Conservation (phyloP, 2,888 invertebrate species). For the Antitype chi region DNA sequence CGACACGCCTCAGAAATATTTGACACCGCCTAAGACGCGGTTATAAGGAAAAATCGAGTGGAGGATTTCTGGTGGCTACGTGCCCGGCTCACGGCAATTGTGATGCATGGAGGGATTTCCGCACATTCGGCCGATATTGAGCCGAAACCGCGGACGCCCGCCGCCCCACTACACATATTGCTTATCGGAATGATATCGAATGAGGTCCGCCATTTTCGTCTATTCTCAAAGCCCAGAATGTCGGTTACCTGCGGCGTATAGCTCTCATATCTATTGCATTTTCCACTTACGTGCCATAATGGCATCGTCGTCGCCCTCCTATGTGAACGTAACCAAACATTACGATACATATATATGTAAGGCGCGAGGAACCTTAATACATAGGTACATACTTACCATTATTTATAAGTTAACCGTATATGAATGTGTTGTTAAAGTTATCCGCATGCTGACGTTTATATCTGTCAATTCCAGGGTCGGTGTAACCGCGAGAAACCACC, state of each 20-base stretch:
- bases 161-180: conserved; percentile 80
- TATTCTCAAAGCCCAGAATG: conserved; percentile 76
- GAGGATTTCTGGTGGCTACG: conserved; percentile 83
- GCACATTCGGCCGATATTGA: conserved; percentile 82
- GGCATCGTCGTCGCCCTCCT: conserved; percentile 32
- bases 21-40: conserved; percentile 83
- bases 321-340: conserved; percentile 50
- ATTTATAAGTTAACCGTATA: conserved; percentile 27
- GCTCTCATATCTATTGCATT: conserved; percentile 77
- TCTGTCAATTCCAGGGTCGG: conserved; percentile 95
- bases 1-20: conserved; percentile 83
- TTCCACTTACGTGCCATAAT: conserved; percentile 69
- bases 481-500: conserved; percentile 99
- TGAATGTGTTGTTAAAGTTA: conserved; percentile 1
- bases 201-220: conserved; percentile 82
- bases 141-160: conserved; percentile 77
- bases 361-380: conserved; percentile 13
- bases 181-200: conserved; percentile 85
- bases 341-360: conserved; percentile 41
- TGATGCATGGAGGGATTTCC: conserved; percentile 86
- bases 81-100: conserved; percentile 84
- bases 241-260: conserved; percentile 73
- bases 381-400: background rate
- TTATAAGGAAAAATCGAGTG: conserved; percentile 85
- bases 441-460: conserved; percentile 28